Conservation (phyloP, 2,888 invertebrate genomes). For the Thumatha senex region DNA sequence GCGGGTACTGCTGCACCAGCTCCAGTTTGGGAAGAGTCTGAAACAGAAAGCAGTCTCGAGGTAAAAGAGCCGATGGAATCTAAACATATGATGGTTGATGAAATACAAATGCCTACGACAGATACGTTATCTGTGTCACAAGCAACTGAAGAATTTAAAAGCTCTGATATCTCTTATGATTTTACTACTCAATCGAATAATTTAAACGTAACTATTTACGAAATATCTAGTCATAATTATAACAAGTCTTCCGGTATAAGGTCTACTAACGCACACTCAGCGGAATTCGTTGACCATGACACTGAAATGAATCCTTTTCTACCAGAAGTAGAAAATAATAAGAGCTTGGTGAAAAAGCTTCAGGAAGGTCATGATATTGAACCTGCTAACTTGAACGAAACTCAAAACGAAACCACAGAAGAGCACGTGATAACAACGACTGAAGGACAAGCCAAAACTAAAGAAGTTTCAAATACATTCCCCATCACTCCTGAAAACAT, state of each 20-base stretch:
- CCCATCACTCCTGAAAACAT: conserved; percentile 36
- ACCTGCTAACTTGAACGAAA: conserved; percentile 66
- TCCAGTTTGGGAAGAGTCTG: conserved; percentile 70
- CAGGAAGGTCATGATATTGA: conserved; percentile 81
- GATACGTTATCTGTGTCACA: conserved; percentile 19
- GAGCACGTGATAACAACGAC: conserved; percentile 12
- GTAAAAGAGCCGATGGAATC: conserved; percentile 23
- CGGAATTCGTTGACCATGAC: conserved; percentile 70
- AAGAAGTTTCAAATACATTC: conserved; percentile 15
- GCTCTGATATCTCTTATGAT: conserved; percentile 13
- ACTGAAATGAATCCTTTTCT: conserved; percentile 87
- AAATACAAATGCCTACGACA: conserved; percentile 13
- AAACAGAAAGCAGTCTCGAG: conserved; percentile 39
- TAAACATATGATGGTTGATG: conserved; percentile 12
- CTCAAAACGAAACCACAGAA: conserved; percentile 69
- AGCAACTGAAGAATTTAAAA: conserved; percentile 14
- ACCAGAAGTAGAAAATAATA: conserved; percentile 86
- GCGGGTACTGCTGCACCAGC: conserved; percentile 49
- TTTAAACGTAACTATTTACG: conserved; percentile 73
- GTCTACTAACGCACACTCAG: conserved; percentile 49
- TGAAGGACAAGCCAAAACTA: conserved; percentile 26
- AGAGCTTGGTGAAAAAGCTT: conserved; percentile 83
- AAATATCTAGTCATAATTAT: conserved; percentile 60
- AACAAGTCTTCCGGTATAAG: conserved; percentile 53
- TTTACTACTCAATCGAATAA: conserved; percentile 56